A percentile compares a stretch with the other conserved stretches of the same genome.
These are phyloP conservation scores for Merodon equestris DNA, from an alignment of 2,888 invertebrate genomes.

Conservation along the genomic window DNA sequence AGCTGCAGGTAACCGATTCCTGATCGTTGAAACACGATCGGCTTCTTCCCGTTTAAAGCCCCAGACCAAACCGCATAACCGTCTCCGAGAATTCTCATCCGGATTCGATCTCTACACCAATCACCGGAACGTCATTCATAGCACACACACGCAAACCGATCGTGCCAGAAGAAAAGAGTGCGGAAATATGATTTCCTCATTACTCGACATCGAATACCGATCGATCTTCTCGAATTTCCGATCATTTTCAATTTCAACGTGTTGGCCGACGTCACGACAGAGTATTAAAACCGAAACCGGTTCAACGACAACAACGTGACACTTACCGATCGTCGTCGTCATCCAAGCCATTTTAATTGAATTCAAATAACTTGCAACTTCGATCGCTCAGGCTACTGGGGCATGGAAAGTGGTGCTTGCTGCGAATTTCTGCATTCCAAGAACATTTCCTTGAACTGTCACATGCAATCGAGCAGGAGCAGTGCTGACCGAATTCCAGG, in stretches of 20 bases:
- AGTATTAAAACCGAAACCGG: slow-evolving; percentile 31
- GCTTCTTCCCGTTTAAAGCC: slow-evolving; percentile 23
- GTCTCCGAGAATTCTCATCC: slow-evolving; percentile 48
- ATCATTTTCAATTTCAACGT: slow-evolving; percentile 58
- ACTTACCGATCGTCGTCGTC: neutral
- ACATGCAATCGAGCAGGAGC: neutral
- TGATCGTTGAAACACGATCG: slow-evolving; percentile 53
- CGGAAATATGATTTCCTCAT: slow-evolving; percentile 68
- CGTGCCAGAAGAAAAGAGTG: slow-evolving; percentile 42
- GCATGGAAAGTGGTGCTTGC: slow-evolving; percentile 44
- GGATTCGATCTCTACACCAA: slow-evolving; percentile 54
- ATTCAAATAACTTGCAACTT: slow-evolving; percentile 51
- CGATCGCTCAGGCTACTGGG: slow-evolving; percentile 23
- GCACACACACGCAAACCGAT: slow-evolving; percentile 17
- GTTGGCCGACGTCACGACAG: slow-evolving; percentile 39
- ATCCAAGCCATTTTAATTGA: slow-evolving; percentile 42
- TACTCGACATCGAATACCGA: slow-evolving; percentile 58
- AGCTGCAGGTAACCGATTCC: slow-evolving; percentile 44
- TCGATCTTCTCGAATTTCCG: slow-evolving; percentile 61
- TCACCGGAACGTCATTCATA: slow-evolving; percentile 43
- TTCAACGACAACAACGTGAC: slow-evolving; percentile 25
- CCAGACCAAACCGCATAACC: slow-evolving; percentile 31
- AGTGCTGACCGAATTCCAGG: slow-evolving; percentile 46
- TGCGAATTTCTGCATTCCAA: slow-evolving; percentile 29
- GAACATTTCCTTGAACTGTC: slow-evolving; percentile 64